Conservation (phyloP, 2,888 invertebrate species). For the Craniophora ligustri region DNA sequence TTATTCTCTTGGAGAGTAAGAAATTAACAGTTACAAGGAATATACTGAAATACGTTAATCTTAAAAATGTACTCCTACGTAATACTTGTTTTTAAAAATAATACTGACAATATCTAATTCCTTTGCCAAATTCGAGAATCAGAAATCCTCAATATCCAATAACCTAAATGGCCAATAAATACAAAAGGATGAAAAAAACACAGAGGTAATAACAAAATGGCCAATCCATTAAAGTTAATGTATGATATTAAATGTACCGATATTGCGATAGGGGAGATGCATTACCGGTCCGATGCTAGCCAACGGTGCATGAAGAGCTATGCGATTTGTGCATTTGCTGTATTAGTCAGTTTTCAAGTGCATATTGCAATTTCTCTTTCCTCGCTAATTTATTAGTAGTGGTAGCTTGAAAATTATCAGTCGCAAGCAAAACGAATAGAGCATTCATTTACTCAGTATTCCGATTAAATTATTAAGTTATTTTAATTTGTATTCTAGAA, state of each 20-base stretch:
- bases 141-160: constrained; percentile 39
- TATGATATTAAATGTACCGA: constrained; percentile 73
- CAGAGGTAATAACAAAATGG: constrained; percentile 74
- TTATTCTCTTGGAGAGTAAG: too few species aligned
- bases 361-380: constrained; percentile 29
- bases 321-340: constrained; percentile 71
- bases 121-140: neutral
- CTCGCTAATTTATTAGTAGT: constrained; percentile 15
- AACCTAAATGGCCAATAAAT: constrained; percentile 51
- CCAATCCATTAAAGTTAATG: constrained; percentile 85
- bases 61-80: too few species aligned
- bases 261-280: constrained; percentile 65
- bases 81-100: too few species aligned
- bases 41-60: too few species aligned
- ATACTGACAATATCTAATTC: too few species aligned
- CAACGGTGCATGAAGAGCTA: constrained; percentile 77
- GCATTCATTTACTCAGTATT: too few species aligned
- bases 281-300: constrained; percentile 63
- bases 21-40: too few species aligned
- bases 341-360: constrained; percentile 61
- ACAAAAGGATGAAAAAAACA: constrained; percentile 53
- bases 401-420: neutral
- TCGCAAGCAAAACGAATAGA: too few species aligned
- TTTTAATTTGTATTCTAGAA: too few species aligned
- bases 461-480: too few species aligned